phyloP scores from a whole-genome alignment of 2,888 invertebrate genomes.

The Thereva nobilitata region DNA sequence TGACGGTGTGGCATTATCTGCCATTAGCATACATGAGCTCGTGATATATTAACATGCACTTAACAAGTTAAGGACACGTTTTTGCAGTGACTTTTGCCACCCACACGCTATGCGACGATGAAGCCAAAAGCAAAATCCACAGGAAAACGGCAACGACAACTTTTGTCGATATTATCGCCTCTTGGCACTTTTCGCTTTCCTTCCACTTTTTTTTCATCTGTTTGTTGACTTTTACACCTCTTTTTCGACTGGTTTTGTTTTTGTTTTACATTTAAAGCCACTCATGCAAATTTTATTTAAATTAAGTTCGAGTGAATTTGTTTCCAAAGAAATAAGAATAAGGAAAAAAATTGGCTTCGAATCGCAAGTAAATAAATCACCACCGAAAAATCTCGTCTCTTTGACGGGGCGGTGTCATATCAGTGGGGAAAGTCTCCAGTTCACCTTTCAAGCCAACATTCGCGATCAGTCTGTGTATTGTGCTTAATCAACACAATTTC shows the following conservation, averaged over 20 bases:
- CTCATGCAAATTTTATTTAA: too few species aligned
- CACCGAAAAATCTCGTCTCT: not conserved
- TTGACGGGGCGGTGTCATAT: not conserved
- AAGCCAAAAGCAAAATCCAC: not conserved
- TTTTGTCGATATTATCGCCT: slow-evolving; percentile 19
- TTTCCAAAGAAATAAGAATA: too few species aligned
- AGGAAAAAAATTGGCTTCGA: too few species aligned
- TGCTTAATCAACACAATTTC: slow-evolving; percentile 8
- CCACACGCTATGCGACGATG: slow-evolving; percentile 17
- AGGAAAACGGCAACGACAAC: slow-evolving; percentile 5
- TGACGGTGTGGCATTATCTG: not conserved
- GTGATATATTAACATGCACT: slow-evolving; percentile 40
- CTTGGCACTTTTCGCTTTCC: too few species aligned
- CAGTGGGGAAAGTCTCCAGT: not conserved
- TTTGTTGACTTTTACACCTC: not conserved
- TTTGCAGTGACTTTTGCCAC: slow-evolving; percentile 30
- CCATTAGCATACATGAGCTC: slow-evolving; percentile 38
- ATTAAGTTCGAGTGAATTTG: too few species aligned
- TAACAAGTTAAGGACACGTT: slow-evolving; percentile 35
- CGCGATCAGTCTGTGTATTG: not conserved
- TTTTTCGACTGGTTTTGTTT: not conserved
- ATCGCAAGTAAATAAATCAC: not conserved
- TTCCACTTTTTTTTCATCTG: not conserved
- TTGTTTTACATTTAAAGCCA: too few species aligned
- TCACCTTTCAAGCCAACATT: not conserved